Evolutionary conservation across 2,113 vertebrate species (phyloP).

Genomic region (Elaphurus davidianus): DNA sequence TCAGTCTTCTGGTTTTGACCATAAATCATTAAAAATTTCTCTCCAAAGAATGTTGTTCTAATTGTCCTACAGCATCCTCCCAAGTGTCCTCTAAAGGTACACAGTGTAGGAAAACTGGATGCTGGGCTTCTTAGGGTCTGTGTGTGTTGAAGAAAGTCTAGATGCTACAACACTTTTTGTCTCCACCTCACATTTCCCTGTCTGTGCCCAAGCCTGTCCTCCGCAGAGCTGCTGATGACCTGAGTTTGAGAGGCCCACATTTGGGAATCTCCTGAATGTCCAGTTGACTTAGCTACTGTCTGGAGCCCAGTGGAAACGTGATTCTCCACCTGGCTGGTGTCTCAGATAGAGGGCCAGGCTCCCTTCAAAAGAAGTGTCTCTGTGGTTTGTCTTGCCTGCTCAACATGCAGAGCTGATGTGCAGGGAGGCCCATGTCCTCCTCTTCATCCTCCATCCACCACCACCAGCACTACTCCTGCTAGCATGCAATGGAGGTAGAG

Average conservation of each 20-base stretch:
- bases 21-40: background rate
- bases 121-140: background rate
- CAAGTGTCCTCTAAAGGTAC: background rate
- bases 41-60: background rate
- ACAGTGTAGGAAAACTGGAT: background rate
- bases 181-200: background rate
- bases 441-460: background rate
- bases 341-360: background rate
- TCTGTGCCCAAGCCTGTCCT: background rate
- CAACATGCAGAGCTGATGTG: background rate
- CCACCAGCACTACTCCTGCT: background rate
- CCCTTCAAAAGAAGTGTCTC: background rate
- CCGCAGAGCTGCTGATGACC: background rate
- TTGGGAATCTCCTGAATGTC: background rate
- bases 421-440: accelerated
- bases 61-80: background rate
- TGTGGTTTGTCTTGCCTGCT: background rate
- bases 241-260: background rate
- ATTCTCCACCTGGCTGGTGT: background rate
- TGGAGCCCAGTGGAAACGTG: background rate
- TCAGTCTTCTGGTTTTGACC: background rate
- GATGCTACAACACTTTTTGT: background rate
- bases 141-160: background rate
- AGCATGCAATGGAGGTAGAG: accelerated
- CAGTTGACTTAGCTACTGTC: background rate